Evolutionary conservation across 2,797 vertebrate species (phyloP).

Genomic region (Pantherophis alleghaniensis): DNA sequence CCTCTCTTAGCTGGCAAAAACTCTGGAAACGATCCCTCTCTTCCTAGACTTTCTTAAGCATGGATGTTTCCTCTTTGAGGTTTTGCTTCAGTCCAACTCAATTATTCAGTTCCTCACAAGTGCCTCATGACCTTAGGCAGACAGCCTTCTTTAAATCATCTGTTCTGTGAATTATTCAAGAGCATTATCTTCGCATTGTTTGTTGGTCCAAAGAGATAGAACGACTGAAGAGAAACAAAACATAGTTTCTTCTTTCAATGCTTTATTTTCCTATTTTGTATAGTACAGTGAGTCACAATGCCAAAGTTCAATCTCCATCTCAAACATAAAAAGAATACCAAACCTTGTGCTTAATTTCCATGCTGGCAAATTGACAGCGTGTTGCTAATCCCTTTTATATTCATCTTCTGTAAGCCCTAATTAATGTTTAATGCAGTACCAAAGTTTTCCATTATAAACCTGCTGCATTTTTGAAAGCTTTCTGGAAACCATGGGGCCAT

Average conservation of each 20-base stretch:
- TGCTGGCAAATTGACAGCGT: conserved; percentile 34
- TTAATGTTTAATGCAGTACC: conserved; percentile 64
- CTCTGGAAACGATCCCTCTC: neutral
- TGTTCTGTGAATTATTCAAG: conserved; percentile 27
- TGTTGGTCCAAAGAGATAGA: conserved; percentile 19
- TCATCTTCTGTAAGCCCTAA: conserved; percentile 43
- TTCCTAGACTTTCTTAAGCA: neutral
- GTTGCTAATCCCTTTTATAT: conserved; percentile 34
- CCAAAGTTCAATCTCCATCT: conserved; percentile 23
- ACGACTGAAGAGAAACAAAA: conserved; percentile 1
- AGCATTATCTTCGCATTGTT: neutral
- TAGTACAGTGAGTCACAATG: conserved; percentile 23
- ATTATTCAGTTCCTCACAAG: neutral
- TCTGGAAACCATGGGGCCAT: conserved; percentile 56
- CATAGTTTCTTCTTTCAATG: conserved; percentile 9
- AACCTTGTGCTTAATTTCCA: conserved; percentile 6
- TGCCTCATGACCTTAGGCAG: neutral
- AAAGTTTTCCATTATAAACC: conserved; percentile 60
- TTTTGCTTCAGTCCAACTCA: neutral
- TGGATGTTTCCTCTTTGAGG: neutral
- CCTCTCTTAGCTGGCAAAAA: neutral
- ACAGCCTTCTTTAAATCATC: conserved; percentile 5
- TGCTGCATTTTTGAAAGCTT: conserved; percentile 53
- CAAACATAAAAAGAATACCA: neutral
- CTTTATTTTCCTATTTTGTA: conserved; percentile 24